Percentiles rank a stretch among this genome's conserved stretches.
Conservation (phyloP, 1,140 invertebrate species). For the Archegozetes longisetosus region DNA sequence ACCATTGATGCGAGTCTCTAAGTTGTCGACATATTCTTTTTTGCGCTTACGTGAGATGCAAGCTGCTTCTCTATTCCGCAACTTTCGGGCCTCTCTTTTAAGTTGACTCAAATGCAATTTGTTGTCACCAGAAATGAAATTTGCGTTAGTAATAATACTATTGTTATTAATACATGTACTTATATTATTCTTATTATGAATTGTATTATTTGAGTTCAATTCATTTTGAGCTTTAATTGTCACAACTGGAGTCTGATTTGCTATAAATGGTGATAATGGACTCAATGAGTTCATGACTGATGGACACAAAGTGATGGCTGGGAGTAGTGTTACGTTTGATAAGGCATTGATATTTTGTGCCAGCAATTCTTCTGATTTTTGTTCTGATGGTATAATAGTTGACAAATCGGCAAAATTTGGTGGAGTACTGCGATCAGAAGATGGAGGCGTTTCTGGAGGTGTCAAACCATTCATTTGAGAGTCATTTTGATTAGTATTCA, state of each 20-base stretch:
- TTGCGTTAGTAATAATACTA: background rate
- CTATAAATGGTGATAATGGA: background rate
- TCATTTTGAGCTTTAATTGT: background rate
- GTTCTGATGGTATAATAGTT: background rate
- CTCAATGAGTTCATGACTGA: background rate
- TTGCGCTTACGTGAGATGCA: slow-evolving; percentile 3
- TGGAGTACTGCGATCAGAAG: background rate
- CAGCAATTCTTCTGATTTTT: background rate
- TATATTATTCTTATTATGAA: background rate
- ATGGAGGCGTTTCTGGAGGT: background rate
- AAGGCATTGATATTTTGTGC: background rate
- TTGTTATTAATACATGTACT: background rate
- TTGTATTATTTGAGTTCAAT: background rate
- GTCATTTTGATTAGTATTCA: background rate
- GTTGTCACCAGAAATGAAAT: background rate
- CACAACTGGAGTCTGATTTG: background rate
- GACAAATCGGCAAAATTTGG: background rate
- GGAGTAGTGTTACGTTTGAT: background rate
- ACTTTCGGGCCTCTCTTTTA: slow-evolving; percentile 6
- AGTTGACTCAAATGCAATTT: background rate
- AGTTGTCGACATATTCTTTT: slow-evolving; percentile 18
- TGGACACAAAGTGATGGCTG: background rate
- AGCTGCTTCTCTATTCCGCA: slow-evolving; percentile 11
- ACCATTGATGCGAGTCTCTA: slow-evolving; percentile 17
- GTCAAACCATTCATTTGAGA: background rate